A percentile compares a stretch with the other conserved stretches of the same genome.
Evolutionary conservation across 2,888 invertebrate genomes (phyloP).

Genomic region (Chelonus formosanus): DNA sequence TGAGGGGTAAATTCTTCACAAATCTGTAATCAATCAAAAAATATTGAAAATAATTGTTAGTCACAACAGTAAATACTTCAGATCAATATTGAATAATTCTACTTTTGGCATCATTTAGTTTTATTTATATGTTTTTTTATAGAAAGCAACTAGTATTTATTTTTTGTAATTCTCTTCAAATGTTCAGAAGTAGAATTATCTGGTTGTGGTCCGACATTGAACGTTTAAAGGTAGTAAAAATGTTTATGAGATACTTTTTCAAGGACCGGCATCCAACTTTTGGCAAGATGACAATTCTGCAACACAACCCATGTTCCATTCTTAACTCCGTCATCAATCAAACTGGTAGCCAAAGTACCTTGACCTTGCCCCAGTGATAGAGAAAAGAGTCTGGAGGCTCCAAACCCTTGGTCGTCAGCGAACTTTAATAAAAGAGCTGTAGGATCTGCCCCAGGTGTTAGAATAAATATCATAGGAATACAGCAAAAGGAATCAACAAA

Average conservation of each 20-base stretch:
- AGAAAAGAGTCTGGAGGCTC: conserved; percentile 78
- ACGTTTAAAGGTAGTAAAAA: too few species aligned
- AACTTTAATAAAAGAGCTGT: conserved; percentile 91
- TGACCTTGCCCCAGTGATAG: conserved; percentile 93
- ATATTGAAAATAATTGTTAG: background rate
- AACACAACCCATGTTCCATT: conserved; percentile 93
- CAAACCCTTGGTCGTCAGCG: conserved; percentile 91
- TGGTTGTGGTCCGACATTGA: too few species aligned
- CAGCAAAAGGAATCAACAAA: conserved; percentile 86
- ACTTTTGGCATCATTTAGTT: too few species aligned
- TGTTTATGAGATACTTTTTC: too few species aligned
- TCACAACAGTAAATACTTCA: too few species aligned
- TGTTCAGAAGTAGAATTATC: too few species aligned
- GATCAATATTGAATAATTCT: too few species aligned
- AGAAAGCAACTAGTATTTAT: too few species aligned
- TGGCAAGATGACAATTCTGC: conserved; percentile 95
- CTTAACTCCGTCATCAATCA: conserved; percentile 85
- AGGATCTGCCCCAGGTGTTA: conserved; percentile 94
- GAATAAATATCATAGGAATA: conserved; percentile 87
- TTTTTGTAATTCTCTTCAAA: too few species aligned
- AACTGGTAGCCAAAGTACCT: conserved; percentile 84
- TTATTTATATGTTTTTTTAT: too few species aligned
- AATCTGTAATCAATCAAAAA: conserved; percentile 67
- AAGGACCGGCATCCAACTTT: conserved; percentile 83
- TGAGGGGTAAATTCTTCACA: conserved; percentile 85